Percentiles rank a stretch among this genome's conserved stretches.
Conservation (phyloP, 2,797 vertebrate genomes). For the Ataeniobius toweri region DNA sequence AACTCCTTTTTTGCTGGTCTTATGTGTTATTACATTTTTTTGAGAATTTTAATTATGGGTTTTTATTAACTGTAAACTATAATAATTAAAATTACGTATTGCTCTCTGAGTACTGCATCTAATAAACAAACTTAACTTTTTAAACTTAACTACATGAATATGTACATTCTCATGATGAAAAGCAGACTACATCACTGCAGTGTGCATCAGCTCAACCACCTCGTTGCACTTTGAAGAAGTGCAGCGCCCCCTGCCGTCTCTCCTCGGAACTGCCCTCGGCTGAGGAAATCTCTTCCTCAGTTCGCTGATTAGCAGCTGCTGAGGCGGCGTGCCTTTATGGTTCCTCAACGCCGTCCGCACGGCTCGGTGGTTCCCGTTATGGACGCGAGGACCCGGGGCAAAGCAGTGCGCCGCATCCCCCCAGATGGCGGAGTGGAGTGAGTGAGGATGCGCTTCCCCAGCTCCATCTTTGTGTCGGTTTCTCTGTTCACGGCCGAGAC, state of each 20-base stretch:
- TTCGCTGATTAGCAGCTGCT: slow-evolving; percentile 36
- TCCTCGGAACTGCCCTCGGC: slow-evolving; percentile 9
- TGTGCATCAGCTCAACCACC: neutral
- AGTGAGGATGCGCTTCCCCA: slow-evolving; percentile 92
- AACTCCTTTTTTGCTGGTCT: neutral
- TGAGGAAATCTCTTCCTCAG: slow-evolving; percentile 28
- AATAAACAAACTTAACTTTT: neutral
- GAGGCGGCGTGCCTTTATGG: slow-evolving; percentile 13
- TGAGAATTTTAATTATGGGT: neutral
- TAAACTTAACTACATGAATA: neutral
- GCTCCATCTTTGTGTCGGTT: slow-evolving; percentile 92
- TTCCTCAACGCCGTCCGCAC: slow-evolving; percentile 13
- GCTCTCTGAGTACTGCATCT: neutral
- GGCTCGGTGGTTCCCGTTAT: slow-evolving; percentile 39
- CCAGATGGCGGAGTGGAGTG: slow-evolving; percentile 74
- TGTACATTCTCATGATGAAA: too few species aligned
- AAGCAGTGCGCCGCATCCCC: slow-evolving; percentile 51
- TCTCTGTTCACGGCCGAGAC: slow-evolving; percentile 93
- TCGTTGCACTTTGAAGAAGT: too few species aligned
- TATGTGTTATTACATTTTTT: neutral
- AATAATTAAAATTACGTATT: too few species aligned
- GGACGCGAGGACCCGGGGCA: slow-evolving; percentile 42
- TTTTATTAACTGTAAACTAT: neutral
- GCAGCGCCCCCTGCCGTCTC: slow-evolving; percentile 56
- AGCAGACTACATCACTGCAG: neutral